Conservation (phyloP, 2,888 invertebrate species). For the Chalcosyrphus nemorum region DNA sequence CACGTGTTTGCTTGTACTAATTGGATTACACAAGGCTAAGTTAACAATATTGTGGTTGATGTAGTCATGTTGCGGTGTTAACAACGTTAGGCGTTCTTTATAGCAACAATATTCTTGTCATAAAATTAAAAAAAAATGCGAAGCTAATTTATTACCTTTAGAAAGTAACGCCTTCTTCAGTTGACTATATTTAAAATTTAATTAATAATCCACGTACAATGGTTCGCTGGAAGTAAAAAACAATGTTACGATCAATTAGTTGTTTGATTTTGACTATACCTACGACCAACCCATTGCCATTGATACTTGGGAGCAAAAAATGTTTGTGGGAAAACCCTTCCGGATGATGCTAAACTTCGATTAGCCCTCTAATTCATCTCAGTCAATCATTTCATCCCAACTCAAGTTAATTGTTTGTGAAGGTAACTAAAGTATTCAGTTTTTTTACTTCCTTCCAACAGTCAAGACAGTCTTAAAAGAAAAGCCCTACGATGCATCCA, state of each 20-base stretch:
- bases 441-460: neutral
- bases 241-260: neutral
- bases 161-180: neutral
- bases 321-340: neutral
- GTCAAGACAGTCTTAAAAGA: no score
- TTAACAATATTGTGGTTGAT: neutral
- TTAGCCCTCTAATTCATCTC: neutral
- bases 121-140: no score
- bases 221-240: neutral
- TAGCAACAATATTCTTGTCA: no score
- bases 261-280: neutral
- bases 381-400: neutral
- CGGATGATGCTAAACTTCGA: neutral
- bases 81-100: neutral
- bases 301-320: neutral
- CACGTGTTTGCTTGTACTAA: neutral
- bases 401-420: neutral
- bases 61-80: neutral
- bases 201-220: neutral
- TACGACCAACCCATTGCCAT: neutral
- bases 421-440: neutral
- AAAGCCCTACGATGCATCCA: neutral
- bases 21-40: neutral
- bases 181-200: neutral
- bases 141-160: no score